A percentile compares a stretch with the other conserved stretches of the same genome.
Evolutionary conservation across 2,113 vertebrate species (phyloP).

Genomic region (Nanger granti): DNA sequence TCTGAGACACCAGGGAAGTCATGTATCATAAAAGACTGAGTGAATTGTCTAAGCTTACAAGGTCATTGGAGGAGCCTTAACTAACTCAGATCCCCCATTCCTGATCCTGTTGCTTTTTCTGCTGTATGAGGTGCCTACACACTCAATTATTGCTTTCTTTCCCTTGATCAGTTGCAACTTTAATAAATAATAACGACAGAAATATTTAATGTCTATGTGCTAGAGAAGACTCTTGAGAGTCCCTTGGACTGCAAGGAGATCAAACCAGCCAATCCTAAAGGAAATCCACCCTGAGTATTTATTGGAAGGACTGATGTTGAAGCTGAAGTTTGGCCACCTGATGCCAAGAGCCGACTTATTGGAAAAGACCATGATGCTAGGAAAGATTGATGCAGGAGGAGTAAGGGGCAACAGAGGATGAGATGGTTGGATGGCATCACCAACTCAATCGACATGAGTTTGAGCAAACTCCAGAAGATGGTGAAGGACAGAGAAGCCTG

Average conservation of each 20-base stretch:
- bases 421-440: not conserved
- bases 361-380: not conserved
- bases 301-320: not conserved
- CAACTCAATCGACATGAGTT: not conserved
- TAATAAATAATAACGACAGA: not conserved
- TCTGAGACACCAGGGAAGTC: not conserved
- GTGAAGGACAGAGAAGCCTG: not conserved
- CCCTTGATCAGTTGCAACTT: not conserved
- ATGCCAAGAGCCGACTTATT: not conserved
- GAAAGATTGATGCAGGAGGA: not conserved
- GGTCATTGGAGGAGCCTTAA: not conserved
- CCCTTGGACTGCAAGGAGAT: too few species aligned
- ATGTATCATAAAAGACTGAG: not conserved
- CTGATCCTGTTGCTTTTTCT: not conserved
- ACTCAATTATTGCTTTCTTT: not conserved
- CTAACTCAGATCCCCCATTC: not conserved
- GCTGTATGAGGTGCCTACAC: not conserved
- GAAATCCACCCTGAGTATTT: too few species aligned
- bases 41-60: not conserved
- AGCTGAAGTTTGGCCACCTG: not conserved
- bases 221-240: not conserved
- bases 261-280: too few species aligned
- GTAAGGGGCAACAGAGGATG: not conserved
- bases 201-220: not conserved
- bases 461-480: not conserved